These are phyloP conservation scores for Hemiprocne comata DNA, from an alignment of 2,113 vertebrate genomes.

Conservation along the genomic window DNA sequence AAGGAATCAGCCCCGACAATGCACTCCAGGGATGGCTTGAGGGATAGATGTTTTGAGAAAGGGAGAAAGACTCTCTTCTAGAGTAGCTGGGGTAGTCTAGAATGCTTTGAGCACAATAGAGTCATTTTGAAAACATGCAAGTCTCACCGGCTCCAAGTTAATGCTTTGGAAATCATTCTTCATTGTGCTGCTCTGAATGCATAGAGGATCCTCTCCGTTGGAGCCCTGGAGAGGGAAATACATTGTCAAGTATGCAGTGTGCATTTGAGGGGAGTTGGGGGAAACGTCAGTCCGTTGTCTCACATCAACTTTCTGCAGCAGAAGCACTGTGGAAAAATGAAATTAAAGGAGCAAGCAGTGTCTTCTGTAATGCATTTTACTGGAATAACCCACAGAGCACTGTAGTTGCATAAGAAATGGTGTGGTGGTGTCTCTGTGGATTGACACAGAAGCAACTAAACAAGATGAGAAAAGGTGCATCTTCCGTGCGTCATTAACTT, in stretches of 20 bases:
- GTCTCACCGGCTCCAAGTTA: slow-evolving; percentile 44
- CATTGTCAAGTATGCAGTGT: slow-evolving; percentile 24
- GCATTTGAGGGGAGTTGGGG: not conserved
- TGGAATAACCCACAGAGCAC: not conserved
- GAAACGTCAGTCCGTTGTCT: not conserved
- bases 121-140: slow-evolving; percentile 37
- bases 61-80: slow-evolving; percentile 33
- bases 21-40: slow-evolving; percentile 44
- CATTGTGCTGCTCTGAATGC: slow-evolving; percentile 55
- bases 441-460: not conserved
- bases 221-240: not conserved
- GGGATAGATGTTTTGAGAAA: slow-evolving; percentile 23
- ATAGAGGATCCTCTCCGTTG: slow-evolving; percentile 1
- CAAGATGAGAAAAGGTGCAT: not conserved
- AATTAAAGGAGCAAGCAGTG: not conserved
- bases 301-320: not conserved
- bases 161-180: slow-evolving; percentile 62
- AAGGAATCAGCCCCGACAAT: slow-evolving; percentile 23
- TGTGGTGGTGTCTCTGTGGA: accelerated
- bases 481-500: not conserved
- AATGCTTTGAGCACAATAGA: slow-evolving; percentile 50
- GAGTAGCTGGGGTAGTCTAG: slow-evolving; percentile 48
- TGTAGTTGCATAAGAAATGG: not conserved
- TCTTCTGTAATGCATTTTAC: not conserved
- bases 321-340: slow-evolving; percentile 1